Conservation (phyloP, 2,797 vertebrate species). For the Phyllotis vaccarum region DNA sequence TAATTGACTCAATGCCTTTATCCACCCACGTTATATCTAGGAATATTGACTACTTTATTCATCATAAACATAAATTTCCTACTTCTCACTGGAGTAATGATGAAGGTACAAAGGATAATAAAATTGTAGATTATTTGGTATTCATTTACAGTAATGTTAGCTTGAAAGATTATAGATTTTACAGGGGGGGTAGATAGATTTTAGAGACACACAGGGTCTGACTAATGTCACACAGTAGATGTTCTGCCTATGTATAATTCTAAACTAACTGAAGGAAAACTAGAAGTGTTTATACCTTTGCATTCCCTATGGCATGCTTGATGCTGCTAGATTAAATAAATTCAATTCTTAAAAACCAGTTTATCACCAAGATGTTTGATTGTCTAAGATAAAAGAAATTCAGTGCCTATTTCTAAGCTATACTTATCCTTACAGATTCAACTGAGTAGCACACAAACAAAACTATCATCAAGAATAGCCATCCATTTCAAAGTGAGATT, state of each 20-base stretch:
- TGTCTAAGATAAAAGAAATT: slow-evolving; percentile 49
- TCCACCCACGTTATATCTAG: neutral
- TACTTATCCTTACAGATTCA: slow-evolving; percentile 60
- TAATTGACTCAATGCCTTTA: slow-evolving; percentile 20
- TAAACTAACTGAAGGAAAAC: neutral
- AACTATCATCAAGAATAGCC: slow-evolving; percentile 64
- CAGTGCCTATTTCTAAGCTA: slow-evolving; percentile 26
- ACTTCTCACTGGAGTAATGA: slow-evolving; percentile 34
- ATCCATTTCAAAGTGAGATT: slow-evolving; percentile 76
- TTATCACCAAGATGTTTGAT: slow-evolving; percentile 35
- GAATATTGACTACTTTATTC: slow-evolving; percentile 16
- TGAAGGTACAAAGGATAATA: slow-evolving; percentile 30
- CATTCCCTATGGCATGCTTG: neutral
- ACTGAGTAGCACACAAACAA: slow-evolving; percentile 70
- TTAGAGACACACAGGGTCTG: neutral
- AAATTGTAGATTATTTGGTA: slow-evolving; percentile 19
- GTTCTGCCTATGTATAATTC: neutral
- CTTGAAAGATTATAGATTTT: slow-evolving; percentile 23
- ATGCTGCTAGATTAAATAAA: slow-evolving; percentile 54
- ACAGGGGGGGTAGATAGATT: neutral
- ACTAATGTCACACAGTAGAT: neutral
- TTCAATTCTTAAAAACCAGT: slow-evolving; percentile 40
- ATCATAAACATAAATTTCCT: slow-evolving; percentile 56
- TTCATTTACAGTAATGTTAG: neutral
- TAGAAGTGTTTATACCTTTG: neutral